phyloP scores from a whole-genome alignment of 2,113 vertebrate genomes.

The Myotis yumanensis region DNA sequence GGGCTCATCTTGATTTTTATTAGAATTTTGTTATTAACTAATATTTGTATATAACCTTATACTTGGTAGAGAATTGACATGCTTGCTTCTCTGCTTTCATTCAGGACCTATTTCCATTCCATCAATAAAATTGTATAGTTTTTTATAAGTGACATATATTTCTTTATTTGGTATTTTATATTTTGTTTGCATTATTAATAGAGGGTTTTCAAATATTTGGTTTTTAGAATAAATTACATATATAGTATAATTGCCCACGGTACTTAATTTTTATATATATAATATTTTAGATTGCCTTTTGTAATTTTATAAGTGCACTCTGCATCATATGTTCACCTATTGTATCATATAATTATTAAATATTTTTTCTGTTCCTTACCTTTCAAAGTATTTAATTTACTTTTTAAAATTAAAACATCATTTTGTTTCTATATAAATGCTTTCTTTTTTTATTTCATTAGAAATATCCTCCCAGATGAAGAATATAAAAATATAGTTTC shows the following conservation, averaged over 20 bases:
- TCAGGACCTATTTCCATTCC: neutral
- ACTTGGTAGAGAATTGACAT: neutral
- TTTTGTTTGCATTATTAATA: constrained; percentile 10
- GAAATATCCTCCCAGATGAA: constrained; percentile 5
- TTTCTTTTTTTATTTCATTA: constrained; percentile 12
- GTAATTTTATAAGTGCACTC: neutral
- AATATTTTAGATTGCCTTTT: constrained; percentile 31
- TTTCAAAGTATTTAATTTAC: neutral
- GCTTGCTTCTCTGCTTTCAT: neutral
- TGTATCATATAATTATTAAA: neutral
- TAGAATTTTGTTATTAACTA: neutral
- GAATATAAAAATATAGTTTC: constrained; percentile 32
- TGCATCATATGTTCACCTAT: neutral
- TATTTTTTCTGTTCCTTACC: neutral
- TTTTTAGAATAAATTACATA: neutral
- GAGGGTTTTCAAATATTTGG: neutral
- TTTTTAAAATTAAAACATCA: constrained; percentile 30
- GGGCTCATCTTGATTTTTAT: neutral
- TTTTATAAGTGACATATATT: constrained; percentile 22
- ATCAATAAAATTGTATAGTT: neutral
- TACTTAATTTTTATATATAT: neutral
- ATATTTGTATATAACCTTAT: constrained; percentile 6
- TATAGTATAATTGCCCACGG: neutral
- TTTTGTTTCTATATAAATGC: neutral
- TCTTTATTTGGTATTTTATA: neutral